phyloP scores from a whole-genome alignment of 2,113 vertebrate genomes.

The Trinectes maculatus region DNA sequence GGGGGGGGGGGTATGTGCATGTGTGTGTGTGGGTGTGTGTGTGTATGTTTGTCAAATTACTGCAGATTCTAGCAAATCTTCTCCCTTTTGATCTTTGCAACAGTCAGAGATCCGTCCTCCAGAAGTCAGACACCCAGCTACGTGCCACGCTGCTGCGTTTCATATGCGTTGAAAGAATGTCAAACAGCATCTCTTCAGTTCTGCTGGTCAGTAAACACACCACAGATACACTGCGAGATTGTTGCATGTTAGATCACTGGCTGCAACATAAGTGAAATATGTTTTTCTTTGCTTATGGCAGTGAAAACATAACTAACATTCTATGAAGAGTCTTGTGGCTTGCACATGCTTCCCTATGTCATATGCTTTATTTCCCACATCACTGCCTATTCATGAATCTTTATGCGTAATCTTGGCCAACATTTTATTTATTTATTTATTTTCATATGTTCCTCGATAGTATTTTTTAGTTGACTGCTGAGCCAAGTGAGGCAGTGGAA shows the following conservation, averaged over 20 bases:
- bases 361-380: neutral
- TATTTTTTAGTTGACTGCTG: neutral
- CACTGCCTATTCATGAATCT: neutral
- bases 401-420: neutral
- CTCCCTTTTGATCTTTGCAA: constrained; percentile 75
- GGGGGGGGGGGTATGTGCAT: constrained; percentile 11
- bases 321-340: too few species aligned
- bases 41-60: constrained; percentile 62
- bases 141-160: constrained; percentile 54
- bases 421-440: neutral
- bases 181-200: constrained; percentile 62
- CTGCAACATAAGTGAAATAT: too few species aligned
- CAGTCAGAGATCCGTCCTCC: constrained; percentile 72
- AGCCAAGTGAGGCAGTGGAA: too few species aligned
- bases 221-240: constrained; percentile 49
- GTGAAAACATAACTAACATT: too few species aligned
- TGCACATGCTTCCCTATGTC: too few species aligned
- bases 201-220: constrained; percentile 61
- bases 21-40: neutral
- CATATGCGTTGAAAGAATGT: constrained; percentile 64
- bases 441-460: too few species aligned
- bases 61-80: constrained; percentile 78
- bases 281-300: too few species aligned
- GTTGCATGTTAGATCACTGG: constrained; percentile 34
- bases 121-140: constrained; percentile 60